Evolutionary conservation across 1,140 invertebrate species (phyloP), one percentile per base, ranked within the genome.

Genomic region (Trichogramma pretiosum): DNA sequence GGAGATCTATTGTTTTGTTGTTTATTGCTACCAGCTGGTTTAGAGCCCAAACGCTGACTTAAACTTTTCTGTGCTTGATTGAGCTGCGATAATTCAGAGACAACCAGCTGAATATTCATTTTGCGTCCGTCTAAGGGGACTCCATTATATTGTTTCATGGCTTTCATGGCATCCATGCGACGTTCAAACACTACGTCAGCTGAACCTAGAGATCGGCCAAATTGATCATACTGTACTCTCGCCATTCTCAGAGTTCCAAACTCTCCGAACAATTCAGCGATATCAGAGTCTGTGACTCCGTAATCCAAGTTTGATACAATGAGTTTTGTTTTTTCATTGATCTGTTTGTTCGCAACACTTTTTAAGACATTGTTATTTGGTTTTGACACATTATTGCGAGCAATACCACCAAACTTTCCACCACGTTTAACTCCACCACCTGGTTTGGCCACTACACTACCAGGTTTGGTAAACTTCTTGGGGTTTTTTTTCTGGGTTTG

Each of bases 381-480:
- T 8, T 13, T 30, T 8, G 7, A 9, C 7, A 30, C 26, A 30
- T 30, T 13, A 9, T 13, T 60, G 63, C 83, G 74, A 24, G 75
- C 61, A 55, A 82, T 76, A 48, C 78, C 79, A 49, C 80, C 80
- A 56, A 78, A 78, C 64, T 71, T 80, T 64, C 79, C 74, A 58
- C 80, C 79, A 57, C 75, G 62, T 67, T 76, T 74, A 50, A 77
- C 69, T 56, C 72, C 70, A 50, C 76, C 75, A 41, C 7, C 7
- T 30, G 26, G 7, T 9, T 7, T 8, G 26, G 26, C 7, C 13
- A 7, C n/a, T 30, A 7, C n/a, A 30, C 7, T 7, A 8, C 26
- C 26, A 30, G 7, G 26, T 30, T 7, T 13, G 7, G 26, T n/a
- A n/a, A n/a, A n/a, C n/a, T n/a, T n/a, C n/a, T n/a, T n/a, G n/a